Evolutionary conservation across 2,113 vertebrate genomes (phyloP).

Genomic region (Barbus barbus): DNA sequence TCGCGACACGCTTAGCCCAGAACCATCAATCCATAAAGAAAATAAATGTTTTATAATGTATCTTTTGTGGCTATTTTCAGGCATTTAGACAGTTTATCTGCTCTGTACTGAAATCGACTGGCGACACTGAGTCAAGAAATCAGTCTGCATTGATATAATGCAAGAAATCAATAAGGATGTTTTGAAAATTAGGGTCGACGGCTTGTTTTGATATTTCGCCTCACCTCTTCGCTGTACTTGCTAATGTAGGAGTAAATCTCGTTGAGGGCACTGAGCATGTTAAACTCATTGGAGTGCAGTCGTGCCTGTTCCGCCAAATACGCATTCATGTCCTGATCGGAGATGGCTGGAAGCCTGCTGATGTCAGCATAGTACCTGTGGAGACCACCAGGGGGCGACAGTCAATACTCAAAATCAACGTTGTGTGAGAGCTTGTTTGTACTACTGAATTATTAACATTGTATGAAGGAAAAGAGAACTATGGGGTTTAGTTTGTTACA

Average conservation of each 20-base stretch:
- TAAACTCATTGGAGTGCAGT: conserved; percentile 91
- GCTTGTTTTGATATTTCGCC: conserved; percentile 32
- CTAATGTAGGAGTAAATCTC: conserved; percentile 98
- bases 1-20: no score
- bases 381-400: conserved; percentile 42
- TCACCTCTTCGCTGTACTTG: conserved; percentile 98
- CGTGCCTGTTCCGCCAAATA: conserved; percentile 97
- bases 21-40: background rate
- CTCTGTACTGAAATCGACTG: no score
- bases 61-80: background rate
- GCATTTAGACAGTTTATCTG: background rate
- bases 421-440: background rate
- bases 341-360: conserved; percentile 92
- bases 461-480: background rate
- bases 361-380: conserved; percentile 97
- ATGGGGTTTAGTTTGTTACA: background rate
- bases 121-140: background rate
- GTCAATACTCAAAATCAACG: background rate
- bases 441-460: no score
- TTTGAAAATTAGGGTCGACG: background rate
- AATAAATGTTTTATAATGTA: background rate
- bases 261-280: conserved; percentile 95
- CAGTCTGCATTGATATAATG: background rate
- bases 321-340: conserved; percentile 99
- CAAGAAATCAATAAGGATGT: background rate